Percentiles rank a stretch among this genome's conserved stretches.
Conservation (phyloP, 2,888 invertebrate species). For the Parnassius smintheus region DNA sequence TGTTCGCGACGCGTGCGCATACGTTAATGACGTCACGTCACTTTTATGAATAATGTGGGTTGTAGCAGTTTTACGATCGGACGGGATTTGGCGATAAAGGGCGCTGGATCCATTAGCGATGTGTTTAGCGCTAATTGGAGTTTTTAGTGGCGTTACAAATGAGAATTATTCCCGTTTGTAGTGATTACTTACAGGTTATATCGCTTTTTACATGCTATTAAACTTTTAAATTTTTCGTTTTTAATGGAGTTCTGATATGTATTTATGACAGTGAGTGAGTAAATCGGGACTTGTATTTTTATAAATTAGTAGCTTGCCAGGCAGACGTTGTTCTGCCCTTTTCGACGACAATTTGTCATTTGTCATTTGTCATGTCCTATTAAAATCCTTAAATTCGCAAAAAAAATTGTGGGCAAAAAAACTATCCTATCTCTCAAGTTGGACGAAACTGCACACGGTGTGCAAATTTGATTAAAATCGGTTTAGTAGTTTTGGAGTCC, state of each 20-base stretch:
- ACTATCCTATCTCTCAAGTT: no score
- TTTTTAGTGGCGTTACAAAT: conserved; percentile 51
- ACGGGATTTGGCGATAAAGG: conserved; percentile 55
- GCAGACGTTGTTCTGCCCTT: no score
- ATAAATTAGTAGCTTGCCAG: no score
- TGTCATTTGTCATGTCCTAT: no score
- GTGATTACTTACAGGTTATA: conserved; percentile 25
- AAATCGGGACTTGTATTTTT: no score
- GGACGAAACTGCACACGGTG: no score
- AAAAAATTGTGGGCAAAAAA: no score
- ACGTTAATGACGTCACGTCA: conserved; percentile 45
- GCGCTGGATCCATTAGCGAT: conserved; percentile 49
- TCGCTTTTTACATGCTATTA: conserved; percentile 11
- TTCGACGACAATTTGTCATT: no score
- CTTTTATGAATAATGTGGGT: conserved; percentile 46
- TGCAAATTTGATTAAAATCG: no score
- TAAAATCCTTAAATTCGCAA: no score
- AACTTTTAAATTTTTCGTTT: conserved; percentile 3
- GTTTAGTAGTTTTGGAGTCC: no score
- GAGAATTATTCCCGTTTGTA: conserved; percentile 34
- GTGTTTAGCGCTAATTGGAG: conserved; percentile 68
- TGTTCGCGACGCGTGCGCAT: conserved; percentile 66
- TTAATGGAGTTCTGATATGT: not conserved
- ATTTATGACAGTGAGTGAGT: no score
- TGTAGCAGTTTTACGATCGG: conserved; percentile 55